Base-by-base conservation (phyloP, 2,797 vertebrate species). In the Perdix hodgsoniae region DNA sequence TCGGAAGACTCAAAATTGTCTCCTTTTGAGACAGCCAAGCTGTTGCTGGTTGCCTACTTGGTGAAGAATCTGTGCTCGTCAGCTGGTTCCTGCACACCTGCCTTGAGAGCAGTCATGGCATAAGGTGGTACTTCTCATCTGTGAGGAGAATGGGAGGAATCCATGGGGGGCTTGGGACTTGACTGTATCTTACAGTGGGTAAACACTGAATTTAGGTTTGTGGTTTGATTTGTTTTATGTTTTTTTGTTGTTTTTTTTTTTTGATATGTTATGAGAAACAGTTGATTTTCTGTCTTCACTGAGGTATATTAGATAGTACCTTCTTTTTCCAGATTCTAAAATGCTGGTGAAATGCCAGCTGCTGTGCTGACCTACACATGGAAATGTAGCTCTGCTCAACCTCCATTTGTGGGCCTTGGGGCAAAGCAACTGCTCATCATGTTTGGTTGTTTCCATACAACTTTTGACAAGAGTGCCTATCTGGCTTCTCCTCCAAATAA, bases 321-420 rank as follows among this genome's bases (percentile, higher is more conserved):
- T 2, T 9, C 11, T 21, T 37, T 50, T 33, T 21, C 13, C 24
- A 33, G 7, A 9, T 79, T 57, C 13, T 59, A 31, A 31, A 31
- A 16, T 6, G 5, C 11, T 31, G 14, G 18, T 73, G 33, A 27
- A 49, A 52, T 44, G 10, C 14, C 60, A 67, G 27, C 35, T 39
- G 19, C 42, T 39, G 1, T 35, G 54, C 47, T 44, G 49, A 19
- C 0, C 2, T 19, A 11, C 7, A 2, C 10, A 9, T 8, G 27
- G 18, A 42, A 42, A 21, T 7, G 21, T 29, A 12, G 10, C 49
- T 83, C 4, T 67, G 35, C 42, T 47, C 22, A 29, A 24, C 6
- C 8, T 65, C 18, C 22, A 10, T 15, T 29, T 31, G 19, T 1
- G 19, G 24, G 29, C 35, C n/a, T 54, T 19, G 21, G 29, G n/a